phyloP scores from a whole-genome alignment of 2,888 invertebrate genomes.

The Lasius platythorax region DNA sequence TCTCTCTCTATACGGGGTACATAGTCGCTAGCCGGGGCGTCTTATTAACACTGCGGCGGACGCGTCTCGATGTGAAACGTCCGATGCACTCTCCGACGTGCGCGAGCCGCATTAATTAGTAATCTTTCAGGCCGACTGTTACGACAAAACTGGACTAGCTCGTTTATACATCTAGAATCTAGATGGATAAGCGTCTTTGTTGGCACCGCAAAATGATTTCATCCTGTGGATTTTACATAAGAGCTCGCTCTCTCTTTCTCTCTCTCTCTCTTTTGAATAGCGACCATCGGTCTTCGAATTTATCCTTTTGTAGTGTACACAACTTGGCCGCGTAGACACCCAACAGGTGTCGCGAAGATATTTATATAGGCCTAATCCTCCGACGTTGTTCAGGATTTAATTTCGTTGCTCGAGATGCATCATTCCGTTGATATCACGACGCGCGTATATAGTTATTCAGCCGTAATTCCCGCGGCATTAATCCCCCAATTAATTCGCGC shows the following conservation, averaged over 20 bases:
- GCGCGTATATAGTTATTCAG: neutral
- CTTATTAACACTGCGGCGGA: constrained; percentile 69
- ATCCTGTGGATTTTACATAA: neutral
- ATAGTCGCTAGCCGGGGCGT: constrained; percentile 63
- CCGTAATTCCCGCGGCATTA: neutral
- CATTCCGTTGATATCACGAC: neutral
- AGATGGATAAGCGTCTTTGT: constrained; percentile 17
- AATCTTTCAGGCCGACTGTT: constrained; percentile 22
- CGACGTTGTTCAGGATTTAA: neutral
- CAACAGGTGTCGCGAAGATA: neutral
- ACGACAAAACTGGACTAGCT: constrained; percentile 28
- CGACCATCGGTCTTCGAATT: neutral
- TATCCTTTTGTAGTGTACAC: neutral
- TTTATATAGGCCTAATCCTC: neutral
- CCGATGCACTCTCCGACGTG: constrained; percentile 32
- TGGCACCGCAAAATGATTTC: constrained; percentile 11
- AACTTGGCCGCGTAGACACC: neutral
- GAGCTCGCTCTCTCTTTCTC: neutral
- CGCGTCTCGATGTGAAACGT: constrained; percentile 50
- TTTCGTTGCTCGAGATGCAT: neutral
- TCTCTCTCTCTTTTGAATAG: neutral
- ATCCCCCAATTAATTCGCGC: neutral
- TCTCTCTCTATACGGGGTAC: constrained; percentile 73
- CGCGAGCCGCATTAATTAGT: constrained; percentile 46
- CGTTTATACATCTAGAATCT: neutral